A percentile compares a stretch with the other conserved stretches of the same genome.
phyloP scores from a whole-genome alignment of 2,888 invertebrate genomes.

The Fissipunctia ypsillon region DNA sequence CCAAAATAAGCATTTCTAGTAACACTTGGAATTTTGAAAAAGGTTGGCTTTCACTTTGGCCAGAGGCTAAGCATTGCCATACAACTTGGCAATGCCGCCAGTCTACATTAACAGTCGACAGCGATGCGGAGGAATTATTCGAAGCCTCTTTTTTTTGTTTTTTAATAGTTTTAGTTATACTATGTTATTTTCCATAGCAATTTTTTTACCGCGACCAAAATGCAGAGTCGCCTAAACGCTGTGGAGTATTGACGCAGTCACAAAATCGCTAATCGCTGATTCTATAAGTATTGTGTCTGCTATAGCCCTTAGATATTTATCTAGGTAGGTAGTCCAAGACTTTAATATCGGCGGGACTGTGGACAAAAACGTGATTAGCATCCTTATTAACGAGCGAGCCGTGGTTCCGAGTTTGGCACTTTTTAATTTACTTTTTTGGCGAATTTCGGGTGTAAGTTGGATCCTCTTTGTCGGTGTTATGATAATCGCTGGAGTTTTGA shows the following conservation, averaged over 20 bases:
- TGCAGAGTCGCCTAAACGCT: too few species aligned
- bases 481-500: slow-evolving; percentile 47
- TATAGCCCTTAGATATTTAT: slow-evolving; percentile 16
- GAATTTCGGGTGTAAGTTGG: slow-evolving; percentile 30
- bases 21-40: too few species aligned
- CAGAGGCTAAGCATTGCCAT: too few species aligned
- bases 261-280: not conserved
- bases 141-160: too few species aligned
- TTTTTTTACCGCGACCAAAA: not conserved
- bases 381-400: slow-evolving; percentile 58
- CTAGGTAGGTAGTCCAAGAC: slow-evolving; percentile 18
- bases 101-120: too few species aligned
- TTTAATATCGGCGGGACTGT: slow-evolving; percentile 56
- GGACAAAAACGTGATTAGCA: slow-evolving; percentile 61
- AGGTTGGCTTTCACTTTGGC: too few species aligned
- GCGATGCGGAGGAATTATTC: too few species aligned
- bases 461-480: slow-evolving; percentile 34
- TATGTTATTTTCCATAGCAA: too few species aligned
- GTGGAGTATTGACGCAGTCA: not conserved
- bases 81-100: too few species aligned
- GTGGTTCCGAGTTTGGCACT: slow-evolving; percentile 34
- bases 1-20: too few species aligned
- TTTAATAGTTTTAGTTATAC: too few species aligned
- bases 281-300: not conserved
- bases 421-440: slow-evolving; percentile 58